Evolutionary conservation across 2,888 invertebrate genomes (phyloP).

Genomic region (Elegia similella): DNA sequence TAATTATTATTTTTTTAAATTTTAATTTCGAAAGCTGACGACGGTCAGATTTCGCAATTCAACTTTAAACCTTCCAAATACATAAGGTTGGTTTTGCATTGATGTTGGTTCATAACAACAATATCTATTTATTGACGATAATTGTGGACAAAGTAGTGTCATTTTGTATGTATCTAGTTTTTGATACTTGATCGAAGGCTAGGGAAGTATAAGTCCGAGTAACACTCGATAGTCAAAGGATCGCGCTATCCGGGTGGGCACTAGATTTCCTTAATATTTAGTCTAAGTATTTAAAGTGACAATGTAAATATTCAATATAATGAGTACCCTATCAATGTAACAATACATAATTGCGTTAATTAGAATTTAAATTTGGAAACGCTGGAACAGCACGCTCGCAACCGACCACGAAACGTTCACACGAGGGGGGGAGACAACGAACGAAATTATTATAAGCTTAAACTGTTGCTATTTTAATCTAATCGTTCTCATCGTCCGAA

Average conservation of each 20-base stretch:
- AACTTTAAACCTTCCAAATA: too few species aligned
- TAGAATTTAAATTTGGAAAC: slow-evolving; percentile 59
- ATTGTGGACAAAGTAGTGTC: too few species aligned
- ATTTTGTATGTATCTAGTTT: too few species aligned
- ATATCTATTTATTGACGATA: too few species aligned
- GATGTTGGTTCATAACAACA: too few species aligned
- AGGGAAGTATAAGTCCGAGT: slow-evolving; percentile 51
- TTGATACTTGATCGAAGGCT: too few species aligned
- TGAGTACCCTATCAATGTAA: slow-evolving; percentile 60
- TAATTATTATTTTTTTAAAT: too few species aligned
- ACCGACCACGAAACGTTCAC: slow-evolving; percentile 43
- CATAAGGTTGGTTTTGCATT: too few species aligned
- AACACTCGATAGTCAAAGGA: slow-evolving; percentile 54
- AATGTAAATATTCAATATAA: slow-evolving; percentile 64
- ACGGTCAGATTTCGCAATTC: too few species aligned
- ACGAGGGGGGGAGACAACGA: slow-evolving; percentile 43
- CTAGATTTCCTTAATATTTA: slow-evolving; percentile 54
- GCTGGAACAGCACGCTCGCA: slow-evolving; percentile 45
- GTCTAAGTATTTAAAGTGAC: slow-evolving; percentile 65
- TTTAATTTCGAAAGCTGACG: too few species aligned
- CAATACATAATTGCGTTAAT: slow-evolving; percentile 60
- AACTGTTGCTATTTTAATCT: slow-evolving; percentile 32
- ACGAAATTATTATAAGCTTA: slow-evolving; percentile 36
- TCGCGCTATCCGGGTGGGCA: slow-evolving; percentile 65
- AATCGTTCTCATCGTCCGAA: slow-evolving; percentile 87